Evolutionary conservation across 2,113 vertebrate species (phyloP).

Genomic region (Plecturocebus donacophilus): DNA sequence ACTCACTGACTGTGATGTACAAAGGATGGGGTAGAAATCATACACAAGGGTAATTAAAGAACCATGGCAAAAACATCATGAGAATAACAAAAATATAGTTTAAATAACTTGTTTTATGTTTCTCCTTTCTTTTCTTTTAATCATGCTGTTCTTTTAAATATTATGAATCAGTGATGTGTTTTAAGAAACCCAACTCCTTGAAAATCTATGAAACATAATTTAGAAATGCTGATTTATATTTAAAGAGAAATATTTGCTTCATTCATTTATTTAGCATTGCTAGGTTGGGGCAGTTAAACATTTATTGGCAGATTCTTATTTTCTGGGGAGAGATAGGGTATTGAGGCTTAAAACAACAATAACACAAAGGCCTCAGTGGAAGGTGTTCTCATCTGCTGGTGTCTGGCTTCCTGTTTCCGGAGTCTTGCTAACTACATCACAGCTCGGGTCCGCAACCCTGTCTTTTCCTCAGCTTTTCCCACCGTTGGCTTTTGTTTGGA

Average conservation of each 20-base stretch:
- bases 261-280: neutral
- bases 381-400: neutral
- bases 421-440: neutral
- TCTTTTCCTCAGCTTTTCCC: neutral
- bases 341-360: neutral
- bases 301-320: neutral
- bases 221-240: neutral
- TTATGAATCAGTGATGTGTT: neutral
- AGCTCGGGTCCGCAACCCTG: rapidly evolving
- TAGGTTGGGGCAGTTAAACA: neutral
- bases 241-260: neutral
- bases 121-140: neutral
- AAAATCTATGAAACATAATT: neutral
- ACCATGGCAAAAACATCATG: neutral
- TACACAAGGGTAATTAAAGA: neutral
- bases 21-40: neutral
- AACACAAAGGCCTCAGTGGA: neutral
- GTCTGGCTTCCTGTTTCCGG: neutral
- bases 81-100: neutral
- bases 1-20: neutral
- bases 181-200: neutral
- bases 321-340: neutral
- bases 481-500: neutral
- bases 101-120: neutral
- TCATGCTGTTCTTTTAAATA: neutral